Evolutionary conservation across 2,888 invertebrate genomes (phyloP).

Genomic region (Onthophagus sagittarius): DNA sequence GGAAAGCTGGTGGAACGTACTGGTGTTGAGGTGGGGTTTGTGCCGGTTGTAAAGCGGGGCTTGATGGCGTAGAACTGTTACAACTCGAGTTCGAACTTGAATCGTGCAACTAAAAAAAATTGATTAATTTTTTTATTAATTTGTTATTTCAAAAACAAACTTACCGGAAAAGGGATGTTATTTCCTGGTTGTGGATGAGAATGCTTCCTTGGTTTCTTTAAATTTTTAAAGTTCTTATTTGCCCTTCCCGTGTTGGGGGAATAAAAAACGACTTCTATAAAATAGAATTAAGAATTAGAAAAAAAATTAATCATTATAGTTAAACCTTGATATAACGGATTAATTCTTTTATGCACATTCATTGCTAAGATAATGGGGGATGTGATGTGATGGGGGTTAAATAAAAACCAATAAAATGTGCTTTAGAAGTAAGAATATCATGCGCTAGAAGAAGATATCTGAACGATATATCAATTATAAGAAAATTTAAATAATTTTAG

Average conservation of each 20-base stretch:
- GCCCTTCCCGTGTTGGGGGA: slow-evolving; percentile 51
- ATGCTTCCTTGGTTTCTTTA: slow-evolving; percentile 51
- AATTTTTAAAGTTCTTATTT: slow-evolving; percentile 47
- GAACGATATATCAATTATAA: too few relatives aligned
- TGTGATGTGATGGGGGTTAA: too few relatives aligned
- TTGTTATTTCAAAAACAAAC: slow-evolving; percentile 28
- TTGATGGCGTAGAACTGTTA: slow-evolving; percentile 94
- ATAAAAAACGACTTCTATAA: slow-evolving; percentile 35
- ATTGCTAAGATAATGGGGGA: too few relatives aligned
- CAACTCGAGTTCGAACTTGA: slow-evolving; percentile 94
- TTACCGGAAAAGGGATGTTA: slow-evolving; percentile 57
- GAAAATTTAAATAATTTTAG: too few relatives aligned
- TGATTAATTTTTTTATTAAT: neutral
- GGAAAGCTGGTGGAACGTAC: slow-evolving; percentile 41
- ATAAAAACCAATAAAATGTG: too few relatives aligned
- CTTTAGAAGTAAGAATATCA: too few relatives aligned
- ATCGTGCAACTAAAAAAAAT: slow-evolving; percentile 61
- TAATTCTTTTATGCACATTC: too few relatives aligned
- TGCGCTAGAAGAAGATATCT: too few relatives aligned
- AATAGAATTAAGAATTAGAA: too few relatives aligned
- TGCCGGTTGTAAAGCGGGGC: slow-evolving; percentile 67
- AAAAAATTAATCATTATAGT: too few relatives aligned
- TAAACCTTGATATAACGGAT: too few relatives aligned
- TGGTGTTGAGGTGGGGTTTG: slow-evolving; percentile 45
- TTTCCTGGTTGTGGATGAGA: slow-evolving; percentile 56